phyloP scores from a whole-genome alignment of 2,113 vertebrate species.

The Aspiorhynchus laticeps region DNA sequence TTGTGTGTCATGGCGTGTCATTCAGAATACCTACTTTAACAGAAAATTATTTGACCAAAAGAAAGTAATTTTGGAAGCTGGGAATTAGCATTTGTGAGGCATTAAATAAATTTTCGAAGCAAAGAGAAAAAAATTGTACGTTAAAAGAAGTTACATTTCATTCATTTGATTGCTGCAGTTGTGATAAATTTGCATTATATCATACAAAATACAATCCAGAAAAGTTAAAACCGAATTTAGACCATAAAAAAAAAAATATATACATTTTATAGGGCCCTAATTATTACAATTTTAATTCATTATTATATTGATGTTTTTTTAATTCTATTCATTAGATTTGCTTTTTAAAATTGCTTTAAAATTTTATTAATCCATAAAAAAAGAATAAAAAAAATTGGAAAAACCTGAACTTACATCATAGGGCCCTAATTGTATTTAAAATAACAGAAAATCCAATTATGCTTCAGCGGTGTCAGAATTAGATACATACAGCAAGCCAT shows the following conservation, averaged over 20 bases:
- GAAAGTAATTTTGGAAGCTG: background rate
- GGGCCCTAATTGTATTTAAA: background rate
- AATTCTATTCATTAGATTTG: background rate
- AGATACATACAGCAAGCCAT: background rate
- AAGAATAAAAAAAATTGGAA: too few species aligned
- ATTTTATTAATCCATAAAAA: too few species aligned
- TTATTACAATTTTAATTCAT: too few species aligned
- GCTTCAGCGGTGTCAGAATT: background rate
- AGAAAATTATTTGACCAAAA: background rate
- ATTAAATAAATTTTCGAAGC: too few species aligned
- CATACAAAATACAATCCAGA: too few species aligned
- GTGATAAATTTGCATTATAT: too few species aligned
- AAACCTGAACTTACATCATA: background rate
- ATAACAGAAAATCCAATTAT: background rate
- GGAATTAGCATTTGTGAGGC: background rate
- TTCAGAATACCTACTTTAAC: background rate
- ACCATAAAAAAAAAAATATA: too few species aligned
- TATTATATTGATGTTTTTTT: background rate
- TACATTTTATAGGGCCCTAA: too few species aligned
- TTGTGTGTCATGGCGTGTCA: background rate
- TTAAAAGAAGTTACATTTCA: too few species aligned
- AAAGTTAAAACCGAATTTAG: too few species aligned
- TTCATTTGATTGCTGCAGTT: too few species aligned
- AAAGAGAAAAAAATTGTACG: too few species aligned
- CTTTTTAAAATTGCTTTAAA: background rate